phyloP scores from a whole-genome alignment of 2,888 invertebrate genomes.

The Chirona hameri region DNA sequence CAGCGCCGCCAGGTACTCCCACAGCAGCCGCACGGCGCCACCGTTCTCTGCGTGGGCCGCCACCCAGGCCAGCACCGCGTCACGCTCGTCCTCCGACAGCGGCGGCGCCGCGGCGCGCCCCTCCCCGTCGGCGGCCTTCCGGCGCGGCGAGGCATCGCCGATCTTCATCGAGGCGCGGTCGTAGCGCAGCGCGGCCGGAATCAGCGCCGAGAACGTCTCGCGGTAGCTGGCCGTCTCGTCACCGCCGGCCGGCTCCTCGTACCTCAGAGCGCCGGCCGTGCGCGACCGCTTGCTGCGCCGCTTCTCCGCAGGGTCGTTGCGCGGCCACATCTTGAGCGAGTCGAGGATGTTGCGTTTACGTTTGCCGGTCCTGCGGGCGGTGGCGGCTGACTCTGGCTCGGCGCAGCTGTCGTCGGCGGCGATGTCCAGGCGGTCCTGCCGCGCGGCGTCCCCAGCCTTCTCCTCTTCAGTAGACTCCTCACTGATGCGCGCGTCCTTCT shows the following conservation, averaged over 20 bases:
- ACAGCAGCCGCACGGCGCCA: background rate
- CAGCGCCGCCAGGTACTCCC: background rate
- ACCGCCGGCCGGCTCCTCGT: background rate
- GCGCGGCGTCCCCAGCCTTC: background rate
- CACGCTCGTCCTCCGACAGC: background rate
- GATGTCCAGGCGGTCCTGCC: background rate
- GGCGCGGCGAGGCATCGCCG: constrained; percentile 3
- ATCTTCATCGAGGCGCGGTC: constrained; percentile 10
- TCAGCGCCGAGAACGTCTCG: constrained; percentile 2
- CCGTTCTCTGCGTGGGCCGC: background rate
- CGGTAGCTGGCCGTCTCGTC: background rate
- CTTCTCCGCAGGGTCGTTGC: constrained; percentile 27
- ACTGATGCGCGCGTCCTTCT: background rate
- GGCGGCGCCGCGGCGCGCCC: background rate
- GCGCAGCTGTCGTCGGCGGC: background rate
- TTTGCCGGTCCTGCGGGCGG: background rate
- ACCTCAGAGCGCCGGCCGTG: background rate
- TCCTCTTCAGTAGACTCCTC: background rate
- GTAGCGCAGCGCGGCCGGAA: background rate
- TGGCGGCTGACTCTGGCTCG: background rate
- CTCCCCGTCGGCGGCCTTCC: background rate
- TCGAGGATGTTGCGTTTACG: constrained; percentile 1
- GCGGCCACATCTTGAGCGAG: constrained; percentile 22
- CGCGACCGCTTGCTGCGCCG: constrained; percentile 25
- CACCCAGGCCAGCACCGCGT: background rate